Conservation (phyloP, 2,888 invertebrate species). For the Imbricaverruca yamaguchii region DNA sequence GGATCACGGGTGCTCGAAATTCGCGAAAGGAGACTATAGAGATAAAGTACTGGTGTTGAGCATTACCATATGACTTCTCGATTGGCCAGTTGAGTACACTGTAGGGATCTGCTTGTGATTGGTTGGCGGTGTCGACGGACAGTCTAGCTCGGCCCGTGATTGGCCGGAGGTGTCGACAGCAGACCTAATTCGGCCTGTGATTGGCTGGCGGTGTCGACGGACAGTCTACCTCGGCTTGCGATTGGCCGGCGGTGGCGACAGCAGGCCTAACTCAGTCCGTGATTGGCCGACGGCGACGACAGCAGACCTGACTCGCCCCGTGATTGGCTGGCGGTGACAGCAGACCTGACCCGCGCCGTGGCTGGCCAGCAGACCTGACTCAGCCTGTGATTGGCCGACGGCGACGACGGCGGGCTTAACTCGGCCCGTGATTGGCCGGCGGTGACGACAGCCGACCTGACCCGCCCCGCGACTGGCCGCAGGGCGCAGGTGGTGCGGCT, state of each 20-base stretch:
- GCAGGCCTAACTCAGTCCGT: not conserved
- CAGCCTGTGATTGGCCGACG: not conserved
- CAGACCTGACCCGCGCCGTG: not conserved
- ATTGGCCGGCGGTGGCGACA: not conserved
- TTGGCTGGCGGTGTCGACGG: not conserved
- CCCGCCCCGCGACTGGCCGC: not conserved
- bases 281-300: not conserved
- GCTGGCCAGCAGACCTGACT: not conserved
- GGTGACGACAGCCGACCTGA: not conserved
- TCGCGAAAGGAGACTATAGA: no score
- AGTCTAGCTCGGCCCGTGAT: not conserved
- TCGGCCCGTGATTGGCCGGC: not conserved
- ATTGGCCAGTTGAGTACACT: not conserved
- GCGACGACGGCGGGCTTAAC: not conserved
- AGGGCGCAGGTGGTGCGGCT: slow-evolving; percentile 63
- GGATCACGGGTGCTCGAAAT: no score
- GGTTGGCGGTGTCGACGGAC: no score
- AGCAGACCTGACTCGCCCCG: no score
- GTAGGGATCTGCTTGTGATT: no score
- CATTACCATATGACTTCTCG: not conserved
- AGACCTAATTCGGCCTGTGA: not conserved
- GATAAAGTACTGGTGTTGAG: no score
- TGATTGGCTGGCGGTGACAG: no score
- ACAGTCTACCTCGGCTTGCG: not conserved
- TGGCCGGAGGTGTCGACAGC: not conserved